Evolutionary conservation across 2,888 invertebrate genomes (phyloP).

Genomic region (Oxyscelio sp.): DNA sequence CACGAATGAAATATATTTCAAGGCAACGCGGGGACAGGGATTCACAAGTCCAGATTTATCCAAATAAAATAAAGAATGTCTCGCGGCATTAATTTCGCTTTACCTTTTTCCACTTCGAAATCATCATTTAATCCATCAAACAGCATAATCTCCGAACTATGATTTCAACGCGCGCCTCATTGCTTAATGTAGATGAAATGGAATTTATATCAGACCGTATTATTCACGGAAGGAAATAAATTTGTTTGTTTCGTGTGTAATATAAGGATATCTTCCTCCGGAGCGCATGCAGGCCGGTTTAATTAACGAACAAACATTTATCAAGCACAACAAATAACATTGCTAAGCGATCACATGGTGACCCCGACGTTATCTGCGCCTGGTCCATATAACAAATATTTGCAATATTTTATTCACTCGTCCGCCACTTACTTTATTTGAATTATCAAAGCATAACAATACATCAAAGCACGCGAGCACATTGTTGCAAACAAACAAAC

Average conservation of each 20-base stretch:
- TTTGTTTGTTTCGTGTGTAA: constrained; percentile 5
- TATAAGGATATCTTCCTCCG: not conserved
- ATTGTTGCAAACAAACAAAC: too few species aligned
- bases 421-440: too few species aligned
- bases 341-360: not conserved
- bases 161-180: not conserved
- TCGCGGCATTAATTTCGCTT: constrained; percentile 8
- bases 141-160: not conserved
- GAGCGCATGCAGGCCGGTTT: not conserved
- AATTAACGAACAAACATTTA: constrained; percentile 12
- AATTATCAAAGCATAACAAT: too few species aligned
- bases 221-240: constrained; percentile 28
- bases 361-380: too few species aligned
- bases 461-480: too few species aligned
- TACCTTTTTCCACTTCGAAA: not conserved
- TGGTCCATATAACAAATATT: too few species aligned
- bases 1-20: constrained; percentile 59
- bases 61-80: constrained; percentile 33
- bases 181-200: not conserved
- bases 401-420: too few species aligned
- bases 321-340: not conserved
- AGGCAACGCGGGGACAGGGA: constrained; percentile 31
- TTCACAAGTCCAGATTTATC: constrained; percentile 36
- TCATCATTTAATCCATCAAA: constrained; percentile 1
- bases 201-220: constrained; percentile 6